Conservation (phyloP, 2,113 vertebrate genomes). For the Phylloscopus trochilus region DNA sequence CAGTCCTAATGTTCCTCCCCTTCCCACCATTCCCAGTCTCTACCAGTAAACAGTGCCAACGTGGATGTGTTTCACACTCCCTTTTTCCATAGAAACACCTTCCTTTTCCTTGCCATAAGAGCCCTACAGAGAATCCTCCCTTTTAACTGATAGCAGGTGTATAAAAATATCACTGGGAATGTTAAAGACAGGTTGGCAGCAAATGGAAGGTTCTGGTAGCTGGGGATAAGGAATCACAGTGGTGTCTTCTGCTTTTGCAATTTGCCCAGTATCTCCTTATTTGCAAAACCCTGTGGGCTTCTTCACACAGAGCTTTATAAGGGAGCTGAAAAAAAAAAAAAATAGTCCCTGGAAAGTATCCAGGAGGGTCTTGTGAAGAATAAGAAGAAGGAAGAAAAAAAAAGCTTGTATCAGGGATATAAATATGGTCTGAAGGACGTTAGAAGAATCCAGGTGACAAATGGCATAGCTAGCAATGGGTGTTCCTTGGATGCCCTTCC, state of each 20-base stretch:
- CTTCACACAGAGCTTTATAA: neutral
- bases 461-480: neutral
- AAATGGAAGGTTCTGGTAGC: neutral
- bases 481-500: neutral
- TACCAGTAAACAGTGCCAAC: neutral
- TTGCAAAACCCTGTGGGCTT: neutral
- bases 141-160: neutral
- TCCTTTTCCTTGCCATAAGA: neutral
- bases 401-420: neutral
- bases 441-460: neutral
- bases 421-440: neutral
- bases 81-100: neutral
- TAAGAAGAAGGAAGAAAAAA: neutral
- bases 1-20: neutral
- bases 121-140: neutral
- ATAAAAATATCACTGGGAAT: neutral
- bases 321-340: neutral
- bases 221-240: neutral
- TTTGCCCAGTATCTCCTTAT: neutral
- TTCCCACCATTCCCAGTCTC: neutral
- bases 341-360: neutral
- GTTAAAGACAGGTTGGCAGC: neutral
- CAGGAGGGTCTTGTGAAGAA: neutral
- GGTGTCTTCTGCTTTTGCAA: neutral
- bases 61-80: neutral